A percentile compares a stretch with the other conserved stretches of the same genome.
phyloP scores from a whole-genome alignment of 2,113 vertebrate species.

The Aleadryas rufinucha region DNA sequence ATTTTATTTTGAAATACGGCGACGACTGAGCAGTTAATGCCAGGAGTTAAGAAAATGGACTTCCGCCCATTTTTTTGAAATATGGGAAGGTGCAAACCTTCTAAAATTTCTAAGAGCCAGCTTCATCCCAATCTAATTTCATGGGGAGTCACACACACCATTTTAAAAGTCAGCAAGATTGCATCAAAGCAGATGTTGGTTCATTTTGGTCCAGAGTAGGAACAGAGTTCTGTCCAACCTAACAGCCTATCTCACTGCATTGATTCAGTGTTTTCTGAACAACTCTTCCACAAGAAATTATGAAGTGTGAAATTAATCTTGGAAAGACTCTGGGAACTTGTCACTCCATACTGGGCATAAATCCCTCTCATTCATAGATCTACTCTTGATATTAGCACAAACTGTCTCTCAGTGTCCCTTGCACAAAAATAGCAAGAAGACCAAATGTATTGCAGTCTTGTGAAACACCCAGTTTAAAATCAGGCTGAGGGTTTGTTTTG shows the following conservation, averaged over 20 bases:
- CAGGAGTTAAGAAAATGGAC: background rate
- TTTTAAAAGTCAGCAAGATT: background rate
- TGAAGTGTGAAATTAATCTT: constrained; percentile 11
- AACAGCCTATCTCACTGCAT: background rate
- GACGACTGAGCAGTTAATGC: background rate
- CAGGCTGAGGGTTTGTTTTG: background rate
- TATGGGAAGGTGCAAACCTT: background rate
- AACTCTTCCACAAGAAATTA: background rate
- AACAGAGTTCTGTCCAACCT: background rate
- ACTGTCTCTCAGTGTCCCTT: background rate
- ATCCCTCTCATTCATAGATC: background rate
- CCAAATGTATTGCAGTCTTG: background rate
- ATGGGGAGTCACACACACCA: background rate
- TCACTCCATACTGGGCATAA: background rate
- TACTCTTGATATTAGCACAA: background rate
- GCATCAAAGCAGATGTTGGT: background rate
- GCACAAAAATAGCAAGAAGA: background rate
- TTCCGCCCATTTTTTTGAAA: background rate
- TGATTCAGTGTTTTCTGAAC: background rate
- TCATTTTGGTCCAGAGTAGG: background rate
- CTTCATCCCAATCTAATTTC: background rate
- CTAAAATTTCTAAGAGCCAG: background rate
- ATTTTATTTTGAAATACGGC: background rate
- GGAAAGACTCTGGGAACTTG: background rate
- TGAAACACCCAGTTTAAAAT: background rate